These are phyloP conservation scores for Halcyon senegalensis DNA, from an alignment of 2,113 vertebrate genomes.

Conservation along the genomic window DNA sequence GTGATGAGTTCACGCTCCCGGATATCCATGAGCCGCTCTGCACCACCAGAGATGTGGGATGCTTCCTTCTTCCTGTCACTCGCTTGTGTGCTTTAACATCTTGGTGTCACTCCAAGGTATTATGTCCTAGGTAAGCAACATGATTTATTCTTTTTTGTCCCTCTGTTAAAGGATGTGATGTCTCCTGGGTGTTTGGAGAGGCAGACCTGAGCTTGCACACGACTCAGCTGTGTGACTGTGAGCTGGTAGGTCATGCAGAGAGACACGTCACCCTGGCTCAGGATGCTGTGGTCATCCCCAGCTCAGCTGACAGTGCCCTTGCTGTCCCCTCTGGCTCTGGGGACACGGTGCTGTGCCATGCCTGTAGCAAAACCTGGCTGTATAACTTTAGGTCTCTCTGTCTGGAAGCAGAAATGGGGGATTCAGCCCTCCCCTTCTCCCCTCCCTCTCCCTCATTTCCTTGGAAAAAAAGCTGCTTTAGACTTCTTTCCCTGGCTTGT, in stretches of 20 bases:
- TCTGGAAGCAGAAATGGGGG: not conserved
- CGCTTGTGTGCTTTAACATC: rapidly evolving
- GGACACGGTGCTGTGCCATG: rapidly evolving
- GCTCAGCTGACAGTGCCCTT: not conserved
- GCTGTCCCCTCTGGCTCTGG: not conserved
- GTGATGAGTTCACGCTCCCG: not conserved
- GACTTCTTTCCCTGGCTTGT: constrained; percentile 15
- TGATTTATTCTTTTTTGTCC: not conserved
- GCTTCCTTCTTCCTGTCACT: not conserved
- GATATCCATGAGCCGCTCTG: rapidly evolving
- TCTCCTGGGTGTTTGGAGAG: not conserved
- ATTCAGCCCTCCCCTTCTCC: not conserved
- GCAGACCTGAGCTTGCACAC: not conserved
- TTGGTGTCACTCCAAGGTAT: not conserved
- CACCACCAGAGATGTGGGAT: rapidly evolving
- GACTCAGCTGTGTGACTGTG: not conserved
- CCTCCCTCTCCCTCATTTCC: not conserved
- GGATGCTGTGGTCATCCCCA: not conserved
- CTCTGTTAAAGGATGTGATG: not conserved
- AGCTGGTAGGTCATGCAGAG: not conserved
- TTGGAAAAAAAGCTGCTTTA: constrained; percentile 50
- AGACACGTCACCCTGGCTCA: not conserved
- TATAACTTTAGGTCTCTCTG: not conserved
- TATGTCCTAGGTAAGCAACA: not conserved
- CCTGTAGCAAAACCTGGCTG: not conserved